A percentile compares a stretch with the other conserved stretches of the same genome.
Evolutionary conservation across 2,113 vertebrate species (phyloP).

Genomic region (Apaloderma vittatum): DNA sequence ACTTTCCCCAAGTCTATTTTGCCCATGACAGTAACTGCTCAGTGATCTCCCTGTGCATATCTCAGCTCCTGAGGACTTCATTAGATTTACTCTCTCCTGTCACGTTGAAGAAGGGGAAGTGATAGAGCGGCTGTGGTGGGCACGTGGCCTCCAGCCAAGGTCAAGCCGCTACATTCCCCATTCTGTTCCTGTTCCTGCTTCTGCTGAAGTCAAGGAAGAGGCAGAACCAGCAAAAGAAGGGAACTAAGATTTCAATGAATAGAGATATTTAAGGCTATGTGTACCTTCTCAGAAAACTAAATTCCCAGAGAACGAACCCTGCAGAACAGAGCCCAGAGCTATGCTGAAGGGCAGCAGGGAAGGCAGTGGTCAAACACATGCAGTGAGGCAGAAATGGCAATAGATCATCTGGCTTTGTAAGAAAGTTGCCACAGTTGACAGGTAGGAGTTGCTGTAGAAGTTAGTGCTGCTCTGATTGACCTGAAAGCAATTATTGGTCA

Average conservation of each 20-base stretch:
- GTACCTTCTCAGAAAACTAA: neutral
- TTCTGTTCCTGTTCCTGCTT: neutral
- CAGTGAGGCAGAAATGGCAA: neutral
- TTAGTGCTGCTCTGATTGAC: neutral
- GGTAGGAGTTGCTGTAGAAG: neutral
- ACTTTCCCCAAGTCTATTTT: no score
- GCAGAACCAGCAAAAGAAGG: neutral
- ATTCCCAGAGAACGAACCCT: neutral
- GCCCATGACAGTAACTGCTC: no score
- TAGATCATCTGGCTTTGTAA: neutral
- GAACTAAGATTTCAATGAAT: neutral
- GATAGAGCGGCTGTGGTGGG: no score
- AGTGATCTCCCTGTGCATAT: no score
- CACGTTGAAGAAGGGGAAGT: no score
- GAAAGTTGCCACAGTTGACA: neutral
- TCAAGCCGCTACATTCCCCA: neutral
- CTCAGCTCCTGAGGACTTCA: no score
- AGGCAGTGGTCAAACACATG: neutral
- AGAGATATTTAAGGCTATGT: neutral
- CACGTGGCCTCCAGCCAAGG: no score
- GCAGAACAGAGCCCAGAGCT: neutral
- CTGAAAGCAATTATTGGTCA: neutral
- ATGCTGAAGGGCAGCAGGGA: neutral
- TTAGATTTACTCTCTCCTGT: no score
- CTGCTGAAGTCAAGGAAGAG: neutral